Conservation (phyloP, 2,113 vertebrate genomes). For the Rhagologus leucostigma region DNA sequence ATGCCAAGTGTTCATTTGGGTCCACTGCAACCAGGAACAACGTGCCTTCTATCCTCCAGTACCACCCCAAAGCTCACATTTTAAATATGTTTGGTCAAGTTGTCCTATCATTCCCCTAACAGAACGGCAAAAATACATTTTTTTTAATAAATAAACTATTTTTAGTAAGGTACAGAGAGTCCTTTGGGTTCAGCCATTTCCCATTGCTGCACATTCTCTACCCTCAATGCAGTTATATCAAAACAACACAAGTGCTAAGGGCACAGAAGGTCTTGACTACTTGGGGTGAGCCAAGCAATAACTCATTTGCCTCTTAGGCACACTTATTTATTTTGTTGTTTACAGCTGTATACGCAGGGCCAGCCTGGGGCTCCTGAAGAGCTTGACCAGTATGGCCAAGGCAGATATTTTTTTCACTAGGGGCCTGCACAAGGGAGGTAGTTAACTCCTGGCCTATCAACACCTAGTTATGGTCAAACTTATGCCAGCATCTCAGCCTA, state of each 20-base stretch:
- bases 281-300: not conserved
- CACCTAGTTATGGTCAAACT: not conserved
- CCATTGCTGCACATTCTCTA: not conserved
- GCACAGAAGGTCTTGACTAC: not conserved
- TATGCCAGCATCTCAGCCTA: not conserved
- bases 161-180: constrained; percentile 12
- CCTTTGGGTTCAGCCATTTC: not conserved
- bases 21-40: not conserved
- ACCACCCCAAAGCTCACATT: not conserved
- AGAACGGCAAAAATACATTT: not conserved
- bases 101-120: not conserved
- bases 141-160: not conserved
- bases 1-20: not conserved
- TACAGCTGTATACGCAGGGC: not conserved
- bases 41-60: not conserved
- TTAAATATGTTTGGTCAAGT: not conserved
- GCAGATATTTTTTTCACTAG: not conserved
- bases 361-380: not conserved
- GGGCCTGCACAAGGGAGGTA: not conserved
- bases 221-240: not conserved
- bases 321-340: not conserved
- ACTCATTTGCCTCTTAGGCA: not conserved
- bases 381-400: not conserved
- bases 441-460: not conserved
- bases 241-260: not conserved